These are phyloP conservation scores for Platyrinchus mystaceus DNA, from an alignment of 2,797 vertebrate species.

Conservation along the genomic window DNA sequence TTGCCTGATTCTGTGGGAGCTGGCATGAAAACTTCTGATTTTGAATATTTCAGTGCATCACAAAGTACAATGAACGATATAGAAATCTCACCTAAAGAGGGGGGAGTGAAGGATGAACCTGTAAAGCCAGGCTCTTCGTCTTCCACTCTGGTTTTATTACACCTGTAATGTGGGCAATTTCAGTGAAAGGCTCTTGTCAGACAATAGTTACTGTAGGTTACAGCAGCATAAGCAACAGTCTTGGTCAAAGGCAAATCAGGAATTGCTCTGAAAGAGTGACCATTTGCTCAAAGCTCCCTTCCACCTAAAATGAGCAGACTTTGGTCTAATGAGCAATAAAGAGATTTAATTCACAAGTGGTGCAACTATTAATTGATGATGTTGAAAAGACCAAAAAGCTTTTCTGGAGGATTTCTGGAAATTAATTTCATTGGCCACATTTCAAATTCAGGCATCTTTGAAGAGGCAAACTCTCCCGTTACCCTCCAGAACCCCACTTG, in stretches of 20 bases:
- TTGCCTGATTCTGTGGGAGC: background rate
- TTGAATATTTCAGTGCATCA: conserved; percentile 35
- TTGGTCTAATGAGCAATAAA: background rate
- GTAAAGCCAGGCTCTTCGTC: conserved; percentile 63
- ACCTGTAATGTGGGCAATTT: conserved; percentile 70
- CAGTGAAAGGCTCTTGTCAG: conserved; percentile 68
- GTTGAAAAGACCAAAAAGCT: background rate
- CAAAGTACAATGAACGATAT: conserved; percentile 2
- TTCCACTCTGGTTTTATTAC: conserved; percentile 70
- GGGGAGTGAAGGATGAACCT: background rate
- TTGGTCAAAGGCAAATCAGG: conserved; percentile 30
- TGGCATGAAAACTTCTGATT: conserved; percentile 2
- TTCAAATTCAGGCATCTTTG: background rate
- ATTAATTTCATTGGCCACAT: background rate
- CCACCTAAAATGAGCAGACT: background rate
- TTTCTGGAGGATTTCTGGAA: background rate
- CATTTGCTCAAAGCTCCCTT: background rate
- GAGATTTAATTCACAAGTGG: background rate
- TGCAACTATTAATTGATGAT: background rate
- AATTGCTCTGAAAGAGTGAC: background rate
- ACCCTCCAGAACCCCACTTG: background rate
- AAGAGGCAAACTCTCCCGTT: background rate
- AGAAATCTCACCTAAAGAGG: conserved; percentile 29
- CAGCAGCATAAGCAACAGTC: conserved; percentile 26
- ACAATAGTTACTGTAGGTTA: conserved; percentile 62